Conservation (phyloP, 2,888 invertebrate genomes). For the Octodonta nipae region DNA sequence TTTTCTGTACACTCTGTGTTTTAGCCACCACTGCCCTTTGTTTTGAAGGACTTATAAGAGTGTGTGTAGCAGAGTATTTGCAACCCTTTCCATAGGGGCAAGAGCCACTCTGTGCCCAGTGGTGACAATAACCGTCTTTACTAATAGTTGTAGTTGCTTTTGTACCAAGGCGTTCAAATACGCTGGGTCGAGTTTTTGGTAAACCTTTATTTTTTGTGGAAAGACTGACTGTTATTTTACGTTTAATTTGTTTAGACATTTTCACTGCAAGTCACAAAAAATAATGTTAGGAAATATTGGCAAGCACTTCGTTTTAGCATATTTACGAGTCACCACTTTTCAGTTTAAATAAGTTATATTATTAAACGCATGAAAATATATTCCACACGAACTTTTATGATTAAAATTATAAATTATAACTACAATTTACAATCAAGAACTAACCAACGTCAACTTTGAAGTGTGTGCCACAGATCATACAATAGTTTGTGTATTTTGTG, state of each 20-base stretch:
- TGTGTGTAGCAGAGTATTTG: constrained; percentile 62
- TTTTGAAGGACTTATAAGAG: constrained; percentile 62
- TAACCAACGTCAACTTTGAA: no score
- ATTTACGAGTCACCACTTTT: no score
- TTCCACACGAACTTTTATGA: no score
- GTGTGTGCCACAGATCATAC: no score
- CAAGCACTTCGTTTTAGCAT: no score
- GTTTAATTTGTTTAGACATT: constrained; percentile 58
- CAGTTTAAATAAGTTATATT: no score
- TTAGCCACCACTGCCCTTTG: constrained; percentile 52
- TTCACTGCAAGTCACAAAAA: constrained; percentile 27
- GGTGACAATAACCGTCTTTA: constrained; percentile 60
- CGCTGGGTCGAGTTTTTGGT: constrained; percentile 55
- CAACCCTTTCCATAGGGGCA: constrained; percentile 67
- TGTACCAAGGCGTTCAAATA: constrained; percentile 70
- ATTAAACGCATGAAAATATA: no score
- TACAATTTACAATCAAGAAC: no score
- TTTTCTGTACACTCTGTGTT: constrained; percentile 40
- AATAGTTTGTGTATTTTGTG: no score
- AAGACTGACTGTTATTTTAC: constrained; percentile 64
- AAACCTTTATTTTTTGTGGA: constrained; percentile 42
- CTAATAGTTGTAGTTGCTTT: constrained; percentile 41
- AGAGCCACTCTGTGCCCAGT: constrained; percentile 64
- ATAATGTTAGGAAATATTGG: no score
- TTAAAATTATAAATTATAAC: no score